A percentile compares a stretch with the other conserved stretches of the same genome.
Conservation (phyloP, 2,797 vertebrate species). For the Xenops minutus region DNA sequence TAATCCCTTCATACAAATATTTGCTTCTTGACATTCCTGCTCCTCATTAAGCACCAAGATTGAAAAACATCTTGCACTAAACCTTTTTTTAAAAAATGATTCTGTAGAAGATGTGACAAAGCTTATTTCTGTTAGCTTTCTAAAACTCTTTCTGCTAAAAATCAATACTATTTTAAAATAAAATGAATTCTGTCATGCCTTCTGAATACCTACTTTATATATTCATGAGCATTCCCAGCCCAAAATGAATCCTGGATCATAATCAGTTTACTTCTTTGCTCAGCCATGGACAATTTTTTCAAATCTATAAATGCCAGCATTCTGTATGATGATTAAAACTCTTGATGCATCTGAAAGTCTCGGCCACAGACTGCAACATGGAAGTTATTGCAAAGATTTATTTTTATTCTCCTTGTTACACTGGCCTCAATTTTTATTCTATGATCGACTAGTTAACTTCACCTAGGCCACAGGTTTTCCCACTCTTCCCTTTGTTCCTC, state of each 20-base stretch:
- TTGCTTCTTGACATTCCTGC: neutral
- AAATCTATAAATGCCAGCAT: neutral
- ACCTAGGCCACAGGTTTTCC: neutral
- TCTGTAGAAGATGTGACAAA: neutral
- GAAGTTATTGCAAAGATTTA: neutral
- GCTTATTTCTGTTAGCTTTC: neutral
- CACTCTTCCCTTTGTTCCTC: neutral
- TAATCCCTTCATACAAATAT: neutral
- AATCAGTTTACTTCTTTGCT: slow-evolving; percentile 47
- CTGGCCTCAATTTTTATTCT: neutral
- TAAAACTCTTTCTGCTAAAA: neutral
- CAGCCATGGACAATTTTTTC: slow-evolving; percentile 27
- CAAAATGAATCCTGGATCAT: neutral
- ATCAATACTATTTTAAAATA: neutral
- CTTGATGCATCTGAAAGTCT: slow-evolving; percentile 1
- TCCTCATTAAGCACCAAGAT: neutral
- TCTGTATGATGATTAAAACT: neutral
- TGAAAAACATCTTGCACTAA: neutral
- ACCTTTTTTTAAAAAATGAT: neutral
- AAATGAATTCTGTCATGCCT: neutral
- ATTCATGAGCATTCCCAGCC: neutral
- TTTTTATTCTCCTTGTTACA: neutral
- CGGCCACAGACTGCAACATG: neutral
- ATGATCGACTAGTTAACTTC: neutral
- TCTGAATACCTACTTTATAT: neutral